Evolutionary conservation across 2,888 invertebrate species (phyloP).

Genomic region (Leptinotarsa juncta): DNA sequence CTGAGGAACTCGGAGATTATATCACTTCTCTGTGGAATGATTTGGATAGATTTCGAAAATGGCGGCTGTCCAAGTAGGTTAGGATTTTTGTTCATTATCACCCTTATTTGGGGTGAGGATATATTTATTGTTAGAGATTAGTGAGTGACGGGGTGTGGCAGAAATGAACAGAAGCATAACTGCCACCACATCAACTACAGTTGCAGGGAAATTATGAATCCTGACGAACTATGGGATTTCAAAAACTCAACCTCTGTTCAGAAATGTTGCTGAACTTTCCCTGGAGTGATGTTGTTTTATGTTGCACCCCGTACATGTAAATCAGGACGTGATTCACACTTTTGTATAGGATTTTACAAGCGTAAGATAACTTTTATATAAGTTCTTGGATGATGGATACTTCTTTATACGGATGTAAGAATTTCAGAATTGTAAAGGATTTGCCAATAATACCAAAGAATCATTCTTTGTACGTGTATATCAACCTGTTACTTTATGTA

Average conservation of each 20-base stretch:
- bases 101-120: background rate
- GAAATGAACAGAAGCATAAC: background rate
- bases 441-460: conserved; percentile 61
- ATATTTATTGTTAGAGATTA: conserved; percentile 20
- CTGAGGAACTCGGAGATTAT: background rate
- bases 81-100: conserved; percentile 1
- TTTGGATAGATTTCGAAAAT: conserved; percentile 37
- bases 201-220: too few relatives aligned
- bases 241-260: too few relatives aligned
- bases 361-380: conserved; percentile 24
- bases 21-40: background rate
- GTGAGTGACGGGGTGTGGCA: background rate
- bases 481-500: conserved; percentile 21
- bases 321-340: conserved; percentile 11
- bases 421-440: conserved; percentile 46
- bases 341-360: conserved; percentile 27
- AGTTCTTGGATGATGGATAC: conserved; percentile 31
- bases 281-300: background rate
- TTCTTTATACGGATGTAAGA: conserved; percentile 28
- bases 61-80: conserved; percentile 39
- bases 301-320: conserved; percentile 11
- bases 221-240: too few relatives aligned
- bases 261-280: too few relatives aligned
- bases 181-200: too few relatives aligned
- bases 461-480: conserved; percentile 36